Base-by-base conservation (phyloP, 2,888 invertebrate species). In the Agrochola lota region DNA sequence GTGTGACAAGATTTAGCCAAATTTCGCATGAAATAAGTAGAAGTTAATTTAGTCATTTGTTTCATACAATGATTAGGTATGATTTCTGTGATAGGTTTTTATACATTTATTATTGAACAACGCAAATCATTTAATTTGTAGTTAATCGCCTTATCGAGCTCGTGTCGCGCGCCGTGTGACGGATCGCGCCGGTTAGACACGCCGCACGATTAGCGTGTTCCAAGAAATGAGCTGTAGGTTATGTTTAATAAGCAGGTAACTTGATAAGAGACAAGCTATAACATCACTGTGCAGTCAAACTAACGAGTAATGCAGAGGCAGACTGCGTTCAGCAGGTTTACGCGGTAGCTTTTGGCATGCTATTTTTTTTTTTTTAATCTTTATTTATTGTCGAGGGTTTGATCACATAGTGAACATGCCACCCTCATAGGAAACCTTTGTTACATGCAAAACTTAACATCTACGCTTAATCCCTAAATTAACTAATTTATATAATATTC, bases 1-100 rank as follows among this genome's bases (percentile, higher is more conserved):
- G 40, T 40, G 40, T 40, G 40, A 40, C 9, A 9, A 40, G 40
- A 8, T 40, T 59, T 26, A 35, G 23, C 15, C 26, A 46, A 43
- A 15, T 17, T 46, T 57, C 23, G 15, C 52, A 20, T 52, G 17
- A 78, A 62, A 55, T 35, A 57, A 59, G 55, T 59, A 43, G 68
- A 59, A 17, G 63, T 77, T 77, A 59, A 49, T 46, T 67, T 59
- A 17, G 40, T 52, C 8, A 77, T 71, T 68, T 23, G 67, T 59
- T 62, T 62, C 71, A 81, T 62, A 52, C 57, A n/a, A 35, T 57
- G 66, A 67, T 74, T 74, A 43, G 23, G n/a, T 59, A 78, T 71
- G 35, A 57, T 40, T 55, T 52, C 11, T 26, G 59, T 26, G 82
- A 71, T 68, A 71, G 52, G 52, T 35, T 49, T 49, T 40, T 57